Percentiles rank a stretch among this genome's conserved stretches.
These are phyloP conservation scores for Stictocephala bisonia DNA, from an alignment of 2,888 invertebrate genomes.

Conservation along the genomic window DNA sequence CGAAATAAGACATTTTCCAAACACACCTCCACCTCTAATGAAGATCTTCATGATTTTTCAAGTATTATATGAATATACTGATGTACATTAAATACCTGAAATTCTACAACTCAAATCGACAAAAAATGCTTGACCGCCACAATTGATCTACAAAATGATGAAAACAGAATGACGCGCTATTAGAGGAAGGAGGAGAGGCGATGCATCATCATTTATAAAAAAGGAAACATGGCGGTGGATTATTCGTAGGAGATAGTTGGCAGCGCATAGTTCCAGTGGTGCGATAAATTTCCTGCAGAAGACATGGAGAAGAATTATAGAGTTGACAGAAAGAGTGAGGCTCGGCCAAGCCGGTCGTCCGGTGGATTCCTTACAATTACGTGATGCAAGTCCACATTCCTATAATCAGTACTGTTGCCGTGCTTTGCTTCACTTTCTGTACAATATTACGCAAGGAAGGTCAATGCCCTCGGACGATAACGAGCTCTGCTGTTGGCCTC, in stretches of 20 bases:
- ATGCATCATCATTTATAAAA: constrained; percentile 8
- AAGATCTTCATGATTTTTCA: too few species aligned
- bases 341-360: background rate
- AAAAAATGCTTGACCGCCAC: too few species aligned
- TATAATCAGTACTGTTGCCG: background rate
- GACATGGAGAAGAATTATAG: constrained; percentile 28
- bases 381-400: constrained; percentile 21
- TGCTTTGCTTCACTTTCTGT: constrained; percentile 37
- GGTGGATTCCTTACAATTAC: constrained; percentile 23
- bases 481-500: too few species aligned
- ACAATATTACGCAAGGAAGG: constrained; percentile 24
- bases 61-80: too few species aligned
- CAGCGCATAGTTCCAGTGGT: background rate
- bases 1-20: too few species aligned
- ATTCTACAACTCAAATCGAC: too few species aligned
- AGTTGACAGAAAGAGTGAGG: constrained; percentile 26
- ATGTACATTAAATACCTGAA: too few species aligned
- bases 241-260: constrained; percentile 19
- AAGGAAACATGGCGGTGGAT: background rate
- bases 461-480: constrained; percentile 7
- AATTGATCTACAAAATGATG: too few species aligned
- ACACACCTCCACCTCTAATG: too few species aligned
- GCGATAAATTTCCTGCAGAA: constrained; percentile 24
- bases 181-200: background rate
- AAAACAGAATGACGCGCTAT: too few species aligned